A percentile compares a stretch with the other conserved stretches of the same genome.
Conservation (phyloP, 2,113 vertebrate species). For the Trichechus manatus region DNA sequence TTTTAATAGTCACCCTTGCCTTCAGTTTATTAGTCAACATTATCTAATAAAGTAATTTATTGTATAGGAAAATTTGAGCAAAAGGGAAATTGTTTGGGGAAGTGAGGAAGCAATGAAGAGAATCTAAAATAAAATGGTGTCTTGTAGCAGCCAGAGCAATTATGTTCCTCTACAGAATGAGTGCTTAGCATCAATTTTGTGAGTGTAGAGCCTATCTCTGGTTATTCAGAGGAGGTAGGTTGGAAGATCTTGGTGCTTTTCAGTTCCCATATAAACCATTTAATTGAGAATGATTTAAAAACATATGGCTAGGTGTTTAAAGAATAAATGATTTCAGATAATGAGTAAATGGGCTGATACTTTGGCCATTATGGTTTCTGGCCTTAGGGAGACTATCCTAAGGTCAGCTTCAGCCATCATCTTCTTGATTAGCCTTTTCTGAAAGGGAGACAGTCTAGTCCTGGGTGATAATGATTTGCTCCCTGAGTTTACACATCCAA, state of each 20-base stretch:
- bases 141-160: neutral
- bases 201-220: neutral
- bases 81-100: slow-evolving; percentile 63
- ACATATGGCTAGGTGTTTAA: neutral
- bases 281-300: neutral
- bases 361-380: neutral
- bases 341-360: no score
- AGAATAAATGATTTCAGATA: neutral
- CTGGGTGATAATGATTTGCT: neutral
- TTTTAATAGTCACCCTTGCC: slow-evolving; percentile 63
- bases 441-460: neutral
- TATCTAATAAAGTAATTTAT: slow-evolving; percentile 54
- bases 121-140: slow-evolving; percentile 59
- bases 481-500: neutral
- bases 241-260: neutral
- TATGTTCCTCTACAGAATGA: neutral
- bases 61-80: slow-evolving; percentile 31
- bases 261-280: neutral
- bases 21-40: slow-evolving; percentile 76
- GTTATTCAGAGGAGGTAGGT: neutral
- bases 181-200: slow-evolving; percentile 30
- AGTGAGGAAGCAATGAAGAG: slow-evolving; percentile 41
- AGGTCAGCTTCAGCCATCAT: neutral
- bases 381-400: neutral
- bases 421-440: neutral